A percentile compares a stretch with the other conserved stretches of the same genome.
Evolutionary conservation across 2,888 invertebrate genomes (phyloP).

Genomic region (Drosophila kuntzei): DNA sequence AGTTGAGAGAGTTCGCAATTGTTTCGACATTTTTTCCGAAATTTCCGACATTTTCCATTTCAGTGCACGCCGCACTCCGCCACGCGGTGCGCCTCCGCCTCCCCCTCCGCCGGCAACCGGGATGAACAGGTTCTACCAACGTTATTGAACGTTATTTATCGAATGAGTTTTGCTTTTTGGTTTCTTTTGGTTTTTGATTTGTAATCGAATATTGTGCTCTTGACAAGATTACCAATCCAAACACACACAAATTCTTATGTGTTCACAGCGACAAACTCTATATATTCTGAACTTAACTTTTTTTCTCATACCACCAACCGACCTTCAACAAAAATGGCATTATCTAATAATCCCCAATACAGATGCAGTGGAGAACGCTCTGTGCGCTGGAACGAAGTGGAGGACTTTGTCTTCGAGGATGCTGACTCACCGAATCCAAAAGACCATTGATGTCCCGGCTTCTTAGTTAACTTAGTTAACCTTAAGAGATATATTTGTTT

Average conservation of each 20-base stretch:
- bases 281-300: constrained; percentile 70
- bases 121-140: constrained; percentile 84
- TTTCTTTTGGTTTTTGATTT: constrained; percentile 59
- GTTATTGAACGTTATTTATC: constrained; percentile 72
- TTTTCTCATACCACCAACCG: constrained; percentile 59
- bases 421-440: constrained; percentile 75
- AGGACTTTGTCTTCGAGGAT: constrained; percentile 84
- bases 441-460: constrained; percentile 41
- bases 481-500: constrained; percentile 42
- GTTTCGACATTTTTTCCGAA: neutral
- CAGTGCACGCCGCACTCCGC: constrained; percentile 84
- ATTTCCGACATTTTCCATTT: constrained; percentile 22
- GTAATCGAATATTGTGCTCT: constrained; percentile 46
- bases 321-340: constrained; percentile 16
- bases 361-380: constrained; percentile 81
- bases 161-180: constrained; percentile 60
- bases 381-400: constrained; percentile 83
- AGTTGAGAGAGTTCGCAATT: constrained; percentile 21
- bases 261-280: constrained; percentile 79
- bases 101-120: constrained; percentile 82
- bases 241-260: constrained; percentile 74
- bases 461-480: neutral
- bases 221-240: constrained; percentile 65
- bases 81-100: constrained; percentile 83
- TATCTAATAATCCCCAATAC: constrained; percentile 17